Evolutionary conservation across 1,140 invertebrate genomes (phyloP), one percentile per base, ranked within the genome.

Genomic region (Grapholita molesta): DNA sequence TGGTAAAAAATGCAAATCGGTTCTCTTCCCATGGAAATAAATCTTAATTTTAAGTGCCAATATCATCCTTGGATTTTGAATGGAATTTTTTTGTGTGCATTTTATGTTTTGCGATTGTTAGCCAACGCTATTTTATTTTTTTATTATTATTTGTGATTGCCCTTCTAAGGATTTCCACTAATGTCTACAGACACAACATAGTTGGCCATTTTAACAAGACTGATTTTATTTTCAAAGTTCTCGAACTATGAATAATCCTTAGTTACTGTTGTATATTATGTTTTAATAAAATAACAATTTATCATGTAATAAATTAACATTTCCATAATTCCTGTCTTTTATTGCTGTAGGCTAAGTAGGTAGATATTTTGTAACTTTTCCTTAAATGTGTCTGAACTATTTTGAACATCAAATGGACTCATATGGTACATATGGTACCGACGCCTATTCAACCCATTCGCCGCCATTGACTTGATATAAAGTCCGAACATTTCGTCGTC

Each of bases 191-290:
- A 80, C 82, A 80, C 79, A 78, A 80, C 71, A 77, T 85, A 85
- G 80, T 85, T 89, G 88, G 88, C 85, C 85, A 87, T 89, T 89
- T 85, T 90, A 90, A 90, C 88, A 90, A 90, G 88, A 91, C 89
- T 91, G 89, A 91, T 90, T 89, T 87, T 79, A 82, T 83, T 90
- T 89, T 88, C 82, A 84, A 83, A 81, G 77, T 81, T 86, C 84
- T 85, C 78, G 79, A 81, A 85, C 80, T 87, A 82, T 83, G 79
- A 89, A 77, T 83, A 79, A 79, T 82, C 84, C 80, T 90, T 85
- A 88, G 80, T 86, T 83, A 86, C 79, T 88, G 79, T 86, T 86
- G 75, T 86, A 82, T 83, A 84, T 88, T 85, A 82, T 86, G 53
- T 91, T 88, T 84, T 85, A 83, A 77, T 77, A 78, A 85, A 79